A percentile compares a stretch with the other conserved stretches of the same genome.
Evolutionary conservation across 37 sponge, comb jelly and placozoan species (phyloP).

Genomic region (Lycopodina hypogea): DNA sequence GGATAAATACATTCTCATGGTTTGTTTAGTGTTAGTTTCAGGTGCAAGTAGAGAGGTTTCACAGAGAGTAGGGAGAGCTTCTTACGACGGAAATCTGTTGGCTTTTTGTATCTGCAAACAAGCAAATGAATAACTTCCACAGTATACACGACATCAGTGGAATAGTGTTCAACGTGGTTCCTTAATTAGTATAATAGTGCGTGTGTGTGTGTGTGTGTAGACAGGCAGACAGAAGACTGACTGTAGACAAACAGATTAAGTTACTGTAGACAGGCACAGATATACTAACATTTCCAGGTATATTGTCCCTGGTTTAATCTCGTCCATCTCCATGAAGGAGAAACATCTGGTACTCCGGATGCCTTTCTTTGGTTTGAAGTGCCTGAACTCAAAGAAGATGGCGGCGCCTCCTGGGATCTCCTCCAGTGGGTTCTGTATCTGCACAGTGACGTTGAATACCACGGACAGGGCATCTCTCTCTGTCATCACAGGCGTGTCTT

Average conservation of each 20-base stretch:
- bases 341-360: constrained; percentile 61
- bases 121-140: neutral
- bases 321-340: constrained; percentile 82
- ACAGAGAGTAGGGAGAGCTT: constrained; percentile 60
- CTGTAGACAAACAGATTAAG: no score
- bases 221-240: neutral
- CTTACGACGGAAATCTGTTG: constrained; percentile 66
- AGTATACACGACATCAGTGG: neutral
- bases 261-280: no score
- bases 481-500: constrained; percentile 43
- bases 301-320: constrained; percentile 59
- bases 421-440: constrained; percentile 46
- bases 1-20: neutral
- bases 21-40: constrained; percentile 44
- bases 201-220: no score
- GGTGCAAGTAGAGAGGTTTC: constrained; percentile 79
- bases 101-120: constrained; percentile 75
- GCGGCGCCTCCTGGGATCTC: constrained; percentile 53
- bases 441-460: constrained; percentile 29
- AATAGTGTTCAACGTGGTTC: neutral
- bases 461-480: constrained; percentile 33
- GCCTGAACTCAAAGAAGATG: constrained; percentile 79
- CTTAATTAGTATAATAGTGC: no score
- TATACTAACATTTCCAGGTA: constrained; percentile 69
- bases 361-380: constrained; percentile 69